A percentile compares a stretch with the other conserved stretches of the same genome.
Evolutionary conservation across 2,797 vertebrate species (phyloP).

Genomic region (Eospalax fontanierii): DNA sequence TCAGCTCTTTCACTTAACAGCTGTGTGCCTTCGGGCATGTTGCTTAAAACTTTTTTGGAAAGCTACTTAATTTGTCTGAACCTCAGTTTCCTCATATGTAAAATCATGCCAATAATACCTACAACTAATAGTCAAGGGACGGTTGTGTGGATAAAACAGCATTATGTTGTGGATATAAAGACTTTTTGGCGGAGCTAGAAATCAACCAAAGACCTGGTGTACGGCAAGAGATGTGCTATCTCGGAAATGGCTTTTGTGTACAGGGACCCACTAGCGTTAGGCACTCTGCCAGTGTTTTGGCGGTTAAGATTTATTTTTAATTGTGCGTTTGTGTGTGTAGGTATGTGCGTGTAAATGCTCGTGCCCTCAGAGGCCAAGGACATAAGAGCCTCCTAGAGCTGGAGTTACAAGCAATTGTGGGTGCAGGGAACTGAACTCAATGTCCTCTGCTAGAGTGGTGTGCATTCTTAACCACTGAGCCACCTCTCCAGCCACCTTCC

Average conservation of each 20-base stretch:
- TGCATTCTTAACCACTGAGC: no score
- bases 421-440: no score
- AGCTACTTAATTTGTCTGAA: constrained; percentile 53
- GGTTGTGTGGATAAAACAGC: background rate
- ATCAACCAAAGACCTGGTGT: background rate
- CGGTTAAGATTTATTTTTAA: background rate
- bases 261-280: background rate
- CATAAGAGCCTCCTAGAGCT: no score
- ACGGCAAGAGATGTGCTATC: no score
- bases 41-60: constrained; percentile 31
- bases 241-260: background rate
- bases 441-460: no score
- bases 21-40: constrained; percentile 52
- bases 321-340: no score
- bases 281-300: background rate
- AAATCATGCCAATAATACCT: background rate
- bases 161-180: background rate
- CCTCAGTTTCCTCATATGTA: constrained; percentile 57
- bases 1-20: constrained; percentile 48
- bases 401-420: no score
- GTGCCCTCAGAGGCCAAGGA: no score
- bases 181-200: background rate
- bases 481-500: no score
- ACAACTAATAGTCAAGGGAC: background rate
- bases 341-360: no score